Conservation (phyloP, 2,888 invertebrate genomes). For the Pyrgus malvae region DNA sequence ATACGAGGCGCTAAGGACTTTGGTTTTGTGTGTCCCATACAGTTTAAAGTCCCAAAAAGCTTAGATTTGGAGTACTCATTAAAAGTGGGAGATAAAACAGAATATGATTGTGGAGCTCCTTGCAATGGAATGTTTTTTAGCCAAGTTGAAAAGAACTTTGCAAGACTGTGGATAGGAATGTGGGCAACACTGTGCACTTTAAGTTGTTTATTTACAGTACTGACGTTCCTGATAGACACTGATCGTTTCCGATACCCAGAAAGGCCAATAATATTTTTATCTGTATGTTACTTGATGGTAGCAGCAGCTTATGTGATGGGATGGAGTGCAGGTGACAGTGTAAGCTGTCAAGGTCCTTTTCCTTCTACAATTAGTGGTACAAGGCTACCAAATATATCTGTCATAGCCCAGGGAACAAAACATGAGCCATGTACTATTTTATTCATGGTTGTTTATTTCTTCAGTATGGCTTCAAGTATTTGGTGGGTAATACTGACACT, state of each 20-base stretch:
- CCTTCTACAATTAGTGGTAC: conserved; percentile 86
- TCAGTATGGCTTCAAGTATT: conserved; percentile 97
- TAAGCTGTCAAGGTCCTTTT: conserved; percentile 92
- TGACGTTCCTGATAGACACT: conserved; percentile 97
- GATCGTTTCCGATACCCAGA: conserved; percentile 98
- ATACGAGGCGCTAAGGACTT: conserved; percentile 84
- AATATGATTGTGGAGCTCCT: conserved; percentile 92
- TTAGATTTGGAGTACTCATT: conserved; percentile 92
- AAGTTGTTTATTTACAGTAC: conserved; percentile 95
- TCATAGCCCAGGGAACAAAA: conserved; percentile 93
- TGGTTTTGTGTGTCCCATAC: conserved; percentile 93
- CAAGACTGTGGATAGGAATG: conserved; percentile 95
- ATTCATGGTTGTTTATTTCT: conserved; percentile 98
- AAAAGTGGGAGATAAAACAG: conserved; percentile 89
- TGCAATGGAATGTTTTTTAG: conserved; percentile 97
- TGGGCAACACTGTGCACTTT: conserved; percentile 95
- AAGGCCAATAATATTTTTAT: conserved; percentile 97
- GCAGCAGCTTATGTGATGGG: conserved; percentile 95
- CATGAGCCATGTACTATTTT: conserved; percentile 94
- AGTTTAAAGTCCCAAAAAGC: conserved; percentile 90
- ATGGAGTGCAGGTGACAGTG: conserved; percentile 90
- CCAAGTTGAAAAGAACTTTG: conserved; percentile 89
- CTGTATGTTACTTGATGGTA: conserved; percentile 97
- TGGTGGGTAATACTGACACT: conserved; percentile 99
- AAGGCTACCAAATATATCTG: conserved; percentile 88